These are phyloP conservation scores for Eilema depressum DNA, from an alignment of 2,888 invertebrate genomes.

Conservation along the genomic window DNA sequence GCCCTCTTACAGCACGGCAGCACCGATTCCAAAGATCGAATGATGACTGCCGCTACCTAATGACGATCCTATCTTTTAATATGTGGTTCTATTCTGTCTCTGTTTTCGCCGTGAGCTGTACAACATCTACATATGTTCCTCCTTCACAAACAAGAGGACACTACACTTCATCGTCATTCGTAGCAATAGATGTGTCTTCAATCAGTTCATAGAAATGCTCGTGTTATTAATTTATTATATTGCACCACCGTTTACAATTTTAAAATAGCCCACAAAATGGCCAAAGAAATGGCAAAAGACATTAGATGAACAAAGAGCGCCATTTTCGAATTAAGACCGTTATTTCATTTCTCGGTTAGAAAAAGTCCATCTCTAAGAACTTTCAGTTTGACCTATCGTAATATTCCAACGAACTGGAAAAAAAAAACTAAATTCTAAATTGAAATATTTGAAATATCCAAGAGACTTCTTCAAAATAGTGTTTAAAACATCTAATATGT, in stretches of 20 bases:
- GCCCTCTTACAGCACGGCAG: background rate
- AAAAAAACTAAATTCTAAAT: background rate
- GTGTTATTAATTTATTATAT: too few species aligned
- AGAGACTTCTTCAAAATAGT: background rate
- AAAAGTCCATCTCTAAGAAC: background rate
- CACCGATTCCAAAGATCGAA: background rate
- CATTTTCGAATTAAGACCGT: too few species aligned
- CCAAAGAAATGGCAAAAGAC: too few species aligned
- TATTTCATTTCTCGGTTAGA: background rate
- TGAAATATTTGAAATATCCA: background rate
- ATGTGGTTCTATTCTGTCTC: background rate
- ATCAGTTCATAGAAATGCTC: too few species aligned
- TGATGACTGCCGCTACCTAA: too few species aligned
- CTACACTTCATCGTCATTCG: too few species aligned
- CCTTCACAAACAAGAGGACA: too few species aligned
- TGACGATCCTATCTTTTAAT: background rate
- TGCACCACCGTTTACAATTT: too few species aligned
- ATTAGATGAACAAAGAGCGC: too few species aligned
- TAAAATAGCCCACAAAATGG: too few species aligned
- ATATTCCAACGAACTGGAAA: background rate
- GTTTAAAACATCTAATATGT: conserved; percentile 34
- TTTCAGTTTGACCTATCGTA: background rate
- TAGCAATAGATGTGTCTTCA: too few species aligned
- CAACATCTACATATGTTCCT: background rate
- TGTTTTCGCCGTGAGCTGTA: background rate